Evolutionary conservation across 2,797 vertebrate species (phyloP).

Genomic region (Dromococcyx pavoninus): DNA sequence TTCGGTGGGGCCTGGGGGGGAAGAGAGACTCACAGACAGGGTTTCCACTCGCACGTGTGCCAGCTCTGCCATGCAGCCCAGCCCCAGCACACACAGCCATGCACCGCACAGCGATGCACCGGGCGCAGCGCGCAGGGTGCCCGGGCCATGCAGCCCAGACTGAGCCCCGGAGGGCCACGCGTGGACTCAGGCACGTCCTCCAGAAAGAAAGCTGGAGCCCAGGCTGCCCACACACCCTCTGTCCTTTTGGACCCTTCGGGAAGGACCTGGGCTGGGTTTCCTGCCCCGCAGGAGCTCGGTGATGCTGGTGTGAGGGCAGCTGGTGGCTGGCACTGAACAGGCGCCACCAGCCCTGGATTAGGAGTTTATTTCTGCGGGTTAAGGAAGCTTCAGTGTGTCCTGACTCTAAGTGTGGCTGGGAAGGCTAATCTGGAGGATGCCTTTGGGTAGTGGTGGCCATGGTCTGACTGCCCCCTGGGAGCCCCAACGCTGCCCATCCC

Average conservation of each 20-base stretch:
- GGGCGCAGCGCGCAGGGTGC: background rate
- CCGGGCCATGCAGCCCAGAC: background rate
- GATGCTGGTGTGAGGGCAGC: background rate
- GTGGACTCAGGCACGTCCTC: background rate
- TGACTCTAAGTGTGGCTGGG: background rate
- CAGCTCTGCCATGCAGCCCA: background rate
- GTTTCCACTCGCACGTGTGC: background rate
- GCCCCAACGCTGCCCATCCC: rapidly evolving
- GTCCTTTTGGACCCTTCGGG: background rate
- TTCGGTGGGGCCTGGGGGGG: background rate
- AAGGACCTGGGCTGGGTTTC: background rate
- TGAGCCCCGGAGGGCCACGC: background rate
- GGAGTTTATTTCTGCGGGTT: background rate
- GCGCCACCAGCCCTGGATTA: background rate
- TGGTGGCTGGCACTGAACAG: background rate
- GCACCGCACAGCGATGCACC: background rate
- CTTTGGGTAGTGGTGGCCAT: background rate
- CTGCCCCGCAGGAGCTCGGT: background rate
- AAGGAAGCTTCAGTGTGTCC: background rate
- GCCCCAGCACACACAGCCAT: background rate
- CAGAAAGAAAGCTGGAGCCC: background rate
- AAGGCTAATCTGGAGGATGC: background rate
- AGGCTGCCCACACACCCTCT: background rate
- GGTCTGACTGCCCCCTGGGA: background rate
- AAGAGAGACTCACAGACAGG: background rate